Conservation (phyloP, 2,113 vertebrate species). For the Xyrauchen texanus region DNA sequence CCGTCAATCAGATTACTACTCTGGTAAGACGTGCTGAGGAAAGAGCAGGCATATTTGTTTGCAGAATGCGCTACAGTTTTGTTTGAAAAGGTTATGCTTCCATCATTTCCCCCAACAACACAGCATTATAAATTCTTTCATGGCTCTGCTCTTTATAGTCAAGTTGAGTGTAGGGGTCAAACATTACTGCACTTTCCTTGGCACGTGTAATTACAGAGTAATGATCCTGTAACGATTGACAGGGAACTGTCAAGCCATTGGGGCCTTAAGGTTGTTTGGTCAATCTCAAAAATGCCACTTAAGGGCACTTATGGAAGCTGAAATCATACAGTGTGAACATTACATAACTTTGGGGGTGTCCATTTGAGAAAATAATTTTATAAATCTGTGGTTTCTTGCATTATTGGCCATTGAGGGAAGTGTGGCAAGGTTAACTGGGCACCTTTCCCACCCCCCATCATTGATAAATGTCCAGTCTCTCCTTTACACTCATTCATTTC, state of each 20-base stretch:
- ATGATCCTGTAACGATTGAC: neutral
- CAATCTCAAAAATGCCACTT: neutral
- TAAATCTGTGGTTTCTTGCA: no score
- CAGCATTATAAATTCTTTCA: neutral
- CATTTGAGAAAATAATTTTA: neutral
- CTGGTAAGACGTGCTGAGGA: no score
- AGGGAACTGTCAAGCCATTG: neutral
- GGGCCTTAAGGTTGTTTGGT: neutral
- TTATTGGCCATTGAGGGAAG: neutral
- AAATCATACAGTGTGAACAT: no score
- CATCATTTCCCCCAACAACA: constrained; percentile 16
- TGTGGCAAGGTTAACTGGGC: neutral
- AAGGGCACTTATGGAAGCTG: no score
- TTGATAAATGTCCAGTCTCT: neutral
- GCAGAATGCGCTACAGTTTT: neutral
- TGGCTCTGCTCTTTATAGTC: neutral
- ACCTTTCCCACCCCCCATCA: constrained; percentile 24
- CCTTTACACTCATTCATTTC: constrained; percentile 19
- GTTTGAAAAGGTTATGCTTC: neutral
- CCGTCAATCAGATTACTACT: no score
- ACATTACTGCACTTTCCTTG: neutral
- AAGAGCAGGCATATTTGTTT: no score
- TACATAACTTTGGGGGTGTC: neutral
- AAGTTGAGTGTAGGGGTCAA: constrained; percentile 19
- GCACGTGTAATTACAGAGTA: neutral